Conservation (phyloP, 2,888 invertebrate species). For the Melipona bicolor region DNA sequence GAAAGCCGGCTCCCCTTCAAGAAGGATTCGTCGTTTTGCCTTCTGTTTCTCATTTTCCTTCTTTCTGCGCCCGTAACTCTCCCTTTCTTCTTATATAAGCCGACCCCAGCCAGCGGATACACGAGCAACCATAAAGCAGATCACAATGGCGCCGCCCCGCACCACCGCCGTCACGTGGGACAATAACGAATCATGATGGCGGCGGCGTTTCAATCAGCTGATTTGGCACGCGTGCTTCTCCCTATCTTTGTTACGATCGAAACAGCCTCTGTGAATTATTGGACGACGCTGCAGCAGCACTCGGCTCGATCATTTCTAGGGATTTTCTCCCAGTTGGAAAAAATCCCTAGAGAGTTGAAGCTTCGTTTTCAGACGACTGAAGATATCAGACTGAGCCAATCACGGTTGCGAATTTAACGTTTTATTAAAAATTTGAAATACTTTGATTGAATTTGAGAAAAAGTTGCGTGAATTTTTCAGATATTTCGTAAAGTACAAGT, state of each 20-base stretch:
- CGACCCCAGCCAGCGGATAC: conserved; percentile 1
- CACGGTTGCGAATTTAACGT: no score
- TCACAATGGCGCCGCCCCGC: conserved; percentile 11
- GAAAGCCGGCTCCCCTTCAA: conserved; percentile 13
- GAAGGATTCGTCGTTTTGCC: conserved; percentile 16
- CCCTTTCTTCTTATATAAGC: conserved; percentile 25
- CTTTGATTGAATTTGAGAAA: no score
- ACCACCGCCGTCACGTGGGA: background rate
- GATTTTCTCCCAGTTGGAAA: background rate
- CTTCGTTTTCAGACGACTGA: no score
- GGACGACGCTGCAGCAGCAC: background rate
- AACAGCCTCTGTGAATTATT: conserved; percentile 29
- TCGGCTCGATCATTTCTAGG: background rate
- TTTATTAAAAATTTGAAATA: no score
- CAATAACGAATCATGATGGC: conserved; percentile 32
- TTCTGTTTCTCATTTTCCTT: conserved; percentile 26
- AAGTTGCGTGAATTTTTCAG: no score
- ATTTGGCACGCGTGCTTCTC: conserved; percentile 22
- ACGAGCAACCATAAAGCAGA: conserved; percentile 25
- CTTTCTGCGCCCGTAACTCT: background rate
- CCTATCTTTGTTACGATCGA: conserved; percentile 18
- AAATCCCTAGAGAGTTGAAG: background rate
- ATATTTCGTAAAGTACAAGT: no score
- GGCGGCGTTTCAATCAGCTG: conserved; percentile 39
- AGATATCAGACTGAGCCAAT: no score